These are phyloP conservation scores for Arion vulgaris DNA, from an alignment of 1,140 invertebrate genomes.

Conservation along the genomic window DNA sequence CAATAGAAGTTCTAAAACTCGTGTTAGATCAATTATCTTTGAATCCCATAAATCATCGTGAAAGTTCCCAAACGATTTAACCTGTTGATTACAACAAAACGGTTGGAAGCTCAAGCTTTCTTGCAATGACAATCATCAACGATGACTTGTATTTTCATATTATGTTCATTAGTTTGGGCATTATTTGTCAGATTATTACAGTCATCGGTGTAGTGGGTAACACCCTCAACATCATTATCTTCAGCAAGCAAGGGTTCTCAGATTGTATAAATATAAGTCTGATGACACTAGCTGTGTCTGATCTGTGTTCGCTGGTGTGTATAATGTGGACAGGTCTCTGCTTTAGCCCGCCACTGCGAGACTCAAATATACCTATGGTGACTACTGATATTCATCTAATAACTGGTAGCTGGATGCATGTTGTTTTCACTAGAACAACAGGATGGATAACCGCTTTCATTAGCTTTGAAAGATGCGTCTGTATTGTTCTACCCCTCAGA, in stretches of 20 bases:
- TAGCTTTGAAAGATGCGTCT: constrained; percentile 20
- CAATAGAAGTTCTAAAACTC: too few relatives aligned
- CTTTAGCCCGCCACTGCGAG: neutral
- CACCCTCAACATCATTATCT: constrained; percentile 16
- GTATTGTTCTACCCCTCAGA: constrained; percentile 8
- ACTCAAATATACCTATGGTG: too few relatives aligned
- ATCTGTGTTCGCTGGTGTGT: neutral
- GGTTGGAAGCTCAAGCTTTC: too few relatives aligned
- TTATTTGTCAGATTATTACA: neutral
- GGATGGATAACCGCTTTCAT: constrained; percentile 18
- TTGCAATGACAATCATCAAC: too few relatives aligned
- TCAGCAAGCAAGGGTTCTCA: constrained; percentile 16
- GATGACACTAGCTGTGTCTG: neutral
- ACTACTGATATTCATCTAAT: neutral
- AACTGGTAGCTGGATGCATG: neutral
- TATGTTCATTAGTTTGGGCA: too few relatives aligned
- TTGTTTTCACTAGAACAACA: constrained; percentile 9
- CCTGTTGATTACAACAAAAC: too few relatives aligned
- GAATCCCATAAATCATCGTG: too few relatives aligned
- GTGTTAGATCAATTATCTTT: too few relatives aligned
- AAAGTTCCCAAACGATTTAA: too few relatives aligned
- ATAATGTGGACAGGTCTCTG: neutral
- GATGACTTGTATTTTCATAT: too few relatives aligned
- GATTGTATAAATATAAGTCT: constrained; percentile 10
- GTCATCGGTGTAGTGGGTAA: constrained; percentile 1